Base-by-base conservation (phyloP, 2,888 invertebrate species). In the Neoascia interrupta region DNA sequence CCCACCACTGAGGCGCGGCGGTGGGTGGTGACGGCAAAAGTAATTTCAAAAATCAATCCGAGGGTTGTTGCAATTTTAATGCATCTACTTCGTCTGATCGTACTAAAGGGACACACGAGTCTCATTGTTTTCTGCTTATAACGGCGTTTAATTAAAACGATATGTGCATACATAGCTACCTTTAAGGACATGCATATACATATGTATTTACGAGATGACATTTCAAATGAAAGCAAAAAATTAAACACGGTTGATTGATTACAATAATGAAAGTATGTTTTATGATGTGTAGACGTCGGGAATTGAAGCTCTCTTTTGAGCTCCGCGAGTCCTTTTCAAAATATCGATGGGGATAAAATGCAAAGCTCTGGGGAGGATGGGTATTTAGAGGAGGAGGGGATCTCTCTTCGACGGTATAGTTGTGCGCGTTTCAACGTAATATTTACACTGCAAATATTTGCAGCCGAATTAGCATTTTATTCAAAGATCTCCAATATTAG, bases 221-320 rank as follows among this genome's bases (percentile, higher is more conserved):
- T 39, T 37, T 68, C 54, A 34, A 53, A 41, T 34, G 43, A 61
- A 61, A 51, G 53, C 19, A 53, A 72, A n/a, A n/a, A n/a, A n/a
- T n/a, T n/a, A n/a, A 58, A 69, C 49, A 68, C 66, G 60, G 49
- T 68, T 79, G 79, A 79, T 79, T 79, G 79, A 79, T 79, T 79
- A 73, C 79, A 79, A 79, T 73, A 79, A 79, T 79, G 66, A 79
- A 73, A 79, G 79, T 73, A n/a, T n/a, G 79, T 79, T 73, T 66
- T 66, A 54, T 64, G 56, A 53, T 60, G 47, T 45, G 64, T 72
- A 60, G 53, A 47, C 60, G 79, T 60, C 51, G 69, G 61, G 19
- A 16, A 69, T 36, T 31, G 54, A 23, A 53, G 49, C 49, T 31
- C 23, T 54, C 45, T 36, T 36, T 31, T 1, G 34, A 3, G 13